phyloP scores from a whole-genome alignment of 2,113 vertebrate species.

The Catagonus wagneri region DNA sequence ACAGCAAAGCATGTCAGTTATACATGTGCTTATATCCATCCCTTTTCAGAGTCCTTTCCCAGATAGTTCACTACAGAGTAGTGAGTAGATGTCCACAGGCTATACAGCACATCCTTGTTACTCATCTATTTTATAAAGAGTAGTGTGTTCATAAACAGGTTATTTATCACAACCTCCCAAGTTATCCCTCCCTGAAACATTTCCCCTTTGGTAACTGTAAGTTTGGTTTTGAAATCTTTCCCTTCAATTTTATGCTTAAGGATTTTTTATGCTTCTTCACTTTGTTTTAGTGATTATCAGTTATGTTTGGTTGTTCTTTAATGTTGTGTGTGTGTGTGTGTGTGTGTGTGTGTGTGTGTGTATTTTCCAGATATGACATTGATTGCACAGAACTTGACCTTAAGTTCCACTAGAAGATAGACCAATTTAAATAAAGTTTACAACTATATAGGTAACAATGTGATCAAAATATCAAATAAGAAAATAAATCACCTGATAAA shows the following conservation, averaged over 20 bases:
- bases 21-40: no score
- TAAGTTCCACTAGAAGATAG: not conserved
- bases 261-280: not conserved
- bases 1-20: no score
- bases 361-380: not conserved
- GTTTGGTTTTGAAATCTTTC: no score
- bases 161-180: no score
- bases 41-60: no score
- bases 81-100: no score
- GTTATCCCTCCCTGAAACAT: no score
- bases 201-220: no score
- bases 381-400: not conserved
- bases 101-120: no score
- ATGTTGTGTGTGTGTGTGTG: not conserved
- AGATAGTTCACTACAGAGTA: no score
- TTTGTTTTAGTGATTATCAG: not conserved
- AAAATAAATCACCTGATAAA: not conserved
- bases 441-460: not conserved
- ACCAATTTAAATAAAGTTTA: not conserved
- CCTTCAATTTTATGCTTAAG: not conserved
- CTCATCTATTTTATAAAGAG: no score
- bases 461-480: constrained; percentile 6
- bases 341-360: not conserved
- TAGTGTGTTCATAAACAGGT: no score
- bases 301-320: not conserved